phyloP scores from a whole-genome alignment of 2,797 vertebrate genomes.

The Crenuchus spilurus region DNA sequence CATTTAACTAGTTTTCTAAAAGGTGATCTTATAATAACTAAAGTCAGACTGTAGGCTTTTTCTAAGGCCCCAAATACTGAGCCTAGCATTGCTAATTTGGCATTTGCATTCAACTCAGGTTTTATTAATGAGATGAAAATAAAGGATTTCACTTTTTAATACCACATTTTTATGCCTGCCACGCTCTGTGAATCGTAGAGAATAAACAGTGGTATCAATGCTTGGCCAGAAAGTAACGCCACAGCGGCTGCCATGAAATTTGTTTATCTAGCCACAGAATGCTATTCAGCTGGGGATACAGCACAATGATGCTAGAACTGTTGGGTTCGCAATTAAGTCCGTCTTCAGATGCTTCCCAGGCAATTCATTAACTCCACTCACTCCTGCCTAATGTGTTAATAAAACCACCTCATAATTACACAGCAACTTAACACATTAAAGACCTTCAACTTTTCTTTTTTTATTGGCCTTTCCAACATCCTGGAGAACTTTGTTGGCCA shows the following conservation, averaged over 20 bases:
- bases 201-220: constrained; percentile 85
- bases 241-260: constrained; percentile 77
- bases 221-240: constrained; percentile 77
- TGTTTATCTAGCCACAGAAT: constrained; percentile 78
- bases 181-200: constrained; percentile 76
- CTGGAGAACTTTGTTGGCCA: constrained; percentile 67
- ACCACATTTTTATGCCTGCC: constrained; percentile 78
- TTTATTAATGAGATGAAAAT: constrained; percentile 86
- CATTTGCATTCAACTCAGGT: constrained; percentile 72
- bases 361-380: constrained; percentile 80
- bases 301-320: constrained; percentile 75
- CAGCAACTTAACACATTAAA: constrained; percentile 73
- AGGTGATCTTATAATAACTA: not conserved
- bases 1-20: not conserved
- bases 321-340: constrained; percentile 79
- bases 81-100: constrained; percentile 13
- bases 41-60: constrained; percentile 2
- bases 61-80: not conserved
- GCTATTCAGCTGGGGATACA: constrained; percentile 75
- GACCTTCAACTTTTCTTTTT: constrained; percentile 63
- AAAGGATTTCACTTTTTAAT: constrained; percentile 84
- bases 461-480: constrained; percentile 54
- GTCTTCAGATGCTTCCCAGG: constrained; percentile 81
- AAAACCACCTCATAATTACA: constrained; percentile 70
- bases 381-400: constrained; percentile 73